A percentile compares a stretch with the other conserved stretches of the same genome.
phyloP scores from a whole-genome alignment of 2,888 invertebrate genomes.

The Phyllotreta cruciferae region DNA sequence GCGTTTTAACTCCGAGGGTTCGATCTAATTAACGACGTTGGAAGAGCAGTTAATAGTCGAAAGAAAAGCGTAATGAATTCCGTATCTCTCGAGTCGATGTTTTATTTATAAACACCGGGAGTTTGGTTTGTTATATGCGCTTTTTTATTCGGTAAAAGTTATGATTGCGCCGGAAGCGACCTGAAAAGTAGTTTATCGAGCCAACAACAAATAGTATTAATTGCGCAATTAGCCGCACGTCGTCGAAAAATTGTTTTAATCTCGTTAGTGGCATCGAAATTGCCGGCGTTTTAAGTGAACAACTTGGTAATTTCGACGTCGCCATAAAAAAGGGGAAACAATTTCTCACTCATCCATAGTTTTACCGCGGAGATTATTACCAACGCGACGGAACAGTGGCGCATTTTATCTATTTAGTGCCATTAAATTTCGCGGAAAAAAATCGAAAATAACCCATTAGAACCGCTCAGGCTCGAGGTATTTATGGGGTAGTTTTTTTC shows the following conservation, averaged over 20 bases:
- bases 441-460: conserved; percentile 13
- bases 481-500: conserved; percentile 6
- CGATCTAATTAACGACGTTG: conserved; percentile 3
- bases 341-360: conserved; percentile 1
- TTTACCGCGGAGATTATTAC: neutral
- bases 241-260: neutral
- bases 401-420: conserved; percentile 13
- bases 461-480: conserved; percentile 1
- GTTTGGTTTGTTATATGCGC: neutral
- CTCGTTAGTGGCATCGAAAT: neutral
- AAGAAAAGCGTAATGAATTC: conserved; percentile 12
- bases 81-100: conserved; percentile 1
- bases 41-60: conserved; percentile 3
- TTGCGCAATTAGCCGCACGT: too few relatives aligned
- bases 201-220: too few relatives aligned
- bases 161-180: too few relatives aligned
- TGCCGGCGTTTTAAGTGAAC: neutral
- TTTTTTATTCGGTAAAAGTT: neutral
- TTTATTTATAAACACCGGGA: neutral
- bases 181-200: too few relatives aligned
- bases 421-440: conserved; percentile 7
- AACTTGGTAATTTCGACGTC: neutral
- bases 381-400: conserved; percentile 1
- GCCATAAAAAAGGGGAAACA: neutral
- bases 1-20: conserved; percentile 12